Evolutionary conservation across 2,113 vertebrate species (phyloP).

Genomic region (Hypanus sabinus): DNA sequence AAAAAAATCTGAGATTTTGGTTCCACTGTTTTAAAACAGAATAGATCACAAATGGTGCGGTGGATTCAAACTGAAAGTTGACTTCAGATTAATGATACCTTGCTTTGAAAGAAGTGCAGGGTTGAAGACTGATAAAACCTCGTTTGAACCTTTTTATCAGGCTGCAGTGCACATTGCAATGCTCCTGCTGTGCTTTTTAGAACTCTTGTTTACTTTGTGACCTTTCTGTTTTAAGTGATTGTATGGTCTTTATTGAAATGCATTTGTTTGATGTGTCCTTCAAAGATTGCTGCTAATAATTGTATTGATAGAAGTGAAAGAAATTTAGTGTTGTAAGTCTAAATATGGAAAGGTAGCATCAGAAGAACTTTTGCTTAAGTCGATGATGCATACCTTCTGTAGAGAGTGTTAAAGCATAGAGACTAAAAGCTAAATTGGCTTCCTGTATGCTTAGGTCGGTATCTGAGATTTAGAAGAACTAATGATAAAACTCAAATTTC

Average conservation of each 20-base stretch:
- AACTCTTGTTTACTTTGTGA: constrained; percentile 18
- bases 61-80: constrained; percentile 23
- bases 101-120: background rate
- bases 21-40: background rate
- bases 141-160: constrained; percentile 13
- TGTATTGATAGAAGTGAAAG: background rate
- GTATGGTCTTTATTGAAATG: background rate
- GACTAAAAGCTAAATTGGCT: background rate
- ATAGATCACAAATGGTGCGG: background rate
- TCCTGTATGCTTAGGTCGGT: background rate
- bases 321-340: background rate
- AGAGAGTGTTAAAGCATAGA: background rate
- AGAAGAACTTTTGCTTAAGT: background rate
- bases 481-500: background rate
- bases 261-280: background rate
- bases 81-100: background rate
- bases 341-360: background rate
- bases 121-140: constrained; percentile 6
- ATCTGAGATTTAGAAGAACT: background rate
- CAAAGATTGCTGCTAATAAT: background rate
- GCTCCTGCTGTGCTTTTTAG: background rate
- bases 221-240: background rate
- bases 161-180: constrained; percentile 5
- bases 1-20: background rate
- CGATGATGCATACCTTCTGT: background rate